Conservation (phyloP, 2,113 vertebrate genomes). For the Ictidomys tridecemlineatus region DNA sequence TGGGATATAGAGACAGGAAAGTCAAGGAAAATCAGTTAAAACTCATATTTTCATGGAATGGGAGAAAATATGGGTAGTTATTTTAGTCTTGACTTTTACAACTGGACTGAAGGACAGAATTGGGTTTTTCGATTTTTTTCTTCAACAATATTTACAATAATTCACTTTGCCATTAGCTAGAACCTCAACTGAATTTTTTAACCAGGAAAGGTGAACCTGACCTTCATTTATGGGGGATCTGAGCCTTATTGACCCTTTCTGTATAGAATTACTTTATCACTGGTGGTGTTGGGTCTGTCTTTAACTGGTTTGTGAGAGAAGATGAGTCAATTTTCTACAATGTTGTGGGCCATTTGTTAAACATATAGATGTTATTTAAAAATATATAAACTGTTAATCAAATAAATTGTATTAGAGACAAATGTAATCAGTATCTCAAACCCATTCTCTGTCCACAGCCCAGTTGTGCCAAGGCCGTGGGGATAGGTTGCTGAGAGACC, state of each 20-base stretch:
- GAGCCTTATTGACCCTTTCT: neutral
- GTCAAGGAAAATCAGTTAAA: neutral
- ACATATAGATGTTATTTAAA: neutral
- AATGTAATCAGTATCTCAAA: neutral
- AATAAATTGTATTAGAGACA: neutral
- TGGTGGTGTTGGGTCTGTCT: neutral
- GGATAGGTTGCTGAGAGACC: neutral
- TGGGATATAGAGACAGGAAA: neutral
- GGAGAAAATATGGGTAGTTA: neutral
- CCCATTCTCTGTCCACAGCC: neutral
- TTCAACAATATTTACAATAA: neutral
- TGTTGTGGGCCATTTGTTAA: neutral
- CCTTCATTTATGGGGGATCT: constrained; percentile 1
- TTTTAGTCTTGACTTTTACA: neutral
- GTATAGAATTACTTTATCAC: neutral
- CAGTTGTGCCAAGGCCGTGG: neutral
- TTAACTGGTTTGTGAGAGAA: neutral
- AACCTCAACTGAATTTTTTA: neutral
- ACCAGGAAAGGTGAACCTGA: neutral
- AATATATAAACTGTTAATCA: neutral
- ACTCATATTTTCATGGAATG: neutral
- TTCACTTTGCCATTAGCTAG: neutral
- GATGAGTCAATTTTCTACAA: neutral
- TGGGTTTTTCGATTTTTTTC: neutral
- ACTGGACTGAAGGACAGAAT: neutral